Conservation (phyloP, 1,140 invertebrate genomes). For the Drosophila santomea region DNA sequence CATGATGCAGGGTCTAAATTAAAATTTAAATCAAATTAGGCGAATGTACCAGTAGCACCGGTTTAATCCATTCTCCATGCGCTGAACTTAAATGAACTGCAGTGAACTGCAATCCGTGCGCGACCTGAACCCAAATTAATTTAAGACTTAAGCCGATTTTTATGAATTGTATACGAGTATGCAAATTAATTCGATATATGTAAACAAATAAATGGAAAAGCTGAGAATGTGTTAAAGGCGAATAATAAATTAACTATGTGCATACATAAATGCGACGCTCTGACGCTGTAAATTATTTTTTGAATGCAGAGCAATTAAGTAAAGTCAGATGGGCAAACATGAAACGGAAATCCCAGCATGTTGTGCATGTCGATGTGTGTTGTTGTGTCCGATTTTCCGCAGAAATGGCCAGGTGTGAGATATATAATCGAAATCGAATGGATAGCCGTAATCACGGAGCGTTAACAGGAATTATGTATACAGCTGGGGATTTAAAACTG, state of each 20-base stretch:
- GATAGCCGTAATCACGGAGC: slow-evolving; percentile 17
- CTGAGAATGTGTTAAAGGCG: slow-evolving; percentile 54
- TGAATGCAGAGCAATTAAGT: slow-evolving; percentile 50
- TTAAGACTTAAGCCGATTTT: slow-evolving; percentile 63
- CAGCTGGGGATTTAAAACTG: slow-evolving; percentile 6
- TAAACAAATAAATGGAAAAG: slow-evolving; percentile 21
- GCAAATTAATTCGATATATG: slow-evolving; percentile 51
- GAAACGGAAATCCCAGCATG: slow-evolving; percentile 54
- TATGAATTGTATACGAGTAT: slow-evolving; percentile 46
- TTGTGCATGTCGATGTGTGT: slow-evolving; percentile 35
- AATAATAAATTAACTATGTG: slow-evolving; percentile 66
- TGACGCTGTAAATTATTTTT: slow-evolving; percentile 51
- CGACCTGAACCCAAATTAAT: slow-evolving; percentile 44
- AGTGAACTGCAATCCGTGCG: slow-evolving; percentile 30
- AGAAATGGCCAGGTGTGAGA: slow-evolving; percentile 23
- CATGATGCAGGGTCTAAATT: not conserved
- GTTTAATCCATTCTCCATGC: not conserved
- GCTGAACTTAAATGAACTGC: not conserved
- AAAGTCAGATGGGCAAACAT: slow-evolving; percentile 53
- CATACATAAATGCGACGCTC: slow-evolving; percentile 15
- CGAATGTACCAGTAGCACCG: not conserved
- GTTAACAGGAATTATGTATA: slow-evolving; percentile 33
- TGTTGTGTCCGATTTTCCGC: slow-evolving; percentile 7
- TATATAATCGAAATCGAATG: slow-evolving; percentile 15
- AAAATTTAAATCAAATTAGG: slow-evolving; percentile 46